Base-by-base conservation (phyloP, 2,113 vertebrate species). In the Lynx canadensis region DNA sequence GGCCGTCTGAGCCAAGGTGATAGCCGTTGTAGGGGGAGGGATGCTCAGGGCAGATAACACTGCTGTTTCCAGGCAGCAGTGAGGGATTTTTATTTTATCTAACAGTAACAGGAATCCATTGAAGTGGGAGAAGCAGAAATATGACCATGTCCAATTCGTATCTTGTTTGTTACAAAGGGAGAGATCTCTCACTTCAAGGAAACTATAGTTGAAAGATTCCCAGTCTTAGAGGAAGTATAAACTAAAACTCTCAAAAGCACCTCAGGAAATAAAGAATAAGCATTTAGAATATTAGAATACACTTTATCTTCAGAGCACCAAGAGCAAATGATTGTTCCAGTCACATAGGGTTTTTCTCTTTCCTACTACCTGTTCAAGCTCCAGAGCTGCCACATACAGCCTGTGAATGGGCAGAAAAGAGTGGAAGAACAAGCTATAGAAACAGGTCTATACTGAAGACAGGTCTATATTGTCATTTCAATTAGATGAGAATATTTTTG, bases 11-110 rank as follows among this genome's bases (percentile, higher is more conserved):
- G 16, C 19, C 19, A 45, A 45, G 33, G 6, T 5, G 12, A 52
- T 1, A 5, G 5, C 1, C 10, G 0, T 27, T 18, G 11, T 8
- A 36, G 1, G 5, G 33, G 27, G 4, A 89, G 41, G 9, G 7
- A 1, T 0, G 11, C 1, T 36, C 0, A 5, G 29, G 29, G 1
- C 21, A 78, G 79, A 25, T 15, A 29, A 65, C 31, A n/a, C 15
- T 29, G 38, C 25, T 4, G 4, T 63, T 23, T 23, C 29, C 29
- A 89, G 7, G 5, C 2, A 55, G 4, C 48, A 27, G 27, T 27
- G 27, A 91, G 7, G 15, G 38, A 8, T 38, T 60, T 48, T n/a
- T 25, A 63, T 83, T 93, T 38, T 84, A 63, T 50, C 50, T 79
- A 78, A 84, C 21, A 78, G 63, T 94, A 79, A 78, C 5, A 11